These are phyloP conservation scores for Apodemia mormo DNA, from an alignment of 2,888 invertebrate species.

Conservation along the genomic window DNA sequence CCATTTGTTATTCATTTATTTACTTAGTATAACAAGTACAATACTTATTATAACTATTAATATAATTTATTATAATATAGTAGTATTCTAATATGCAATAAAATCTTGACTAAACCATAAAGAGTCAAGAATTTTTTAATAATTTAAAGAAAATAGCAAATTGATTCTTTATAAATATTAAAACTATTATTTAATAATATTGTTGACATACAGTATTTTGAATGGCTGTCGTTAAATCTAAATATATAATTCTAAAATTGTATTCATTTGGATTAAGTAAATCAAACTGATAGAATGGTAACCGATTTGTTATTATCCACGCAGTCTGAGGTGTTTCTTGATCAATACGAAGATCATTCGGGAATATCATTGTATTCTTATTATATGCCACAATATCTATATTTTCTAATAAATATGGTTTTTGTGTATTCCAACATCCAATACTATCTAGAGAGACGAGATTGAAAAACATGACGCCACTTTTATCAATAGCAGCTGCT, in stretches of 20 bases:
- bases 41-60: no score
- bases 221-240: slow-evolving; percentile 83
- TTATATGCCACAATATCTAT: slow-evolving; percentile 84
- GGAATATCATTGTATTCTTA: slow-evolving; percentile 86
- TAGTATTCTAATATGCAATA: no score
- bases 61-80: no score
- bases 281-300: slow-evolving; percentile 89
- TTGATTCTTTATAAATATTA: not conserved
- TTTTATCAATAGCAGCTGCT: slow-evolving; percentile 87
- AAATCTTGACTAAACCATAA: no score
- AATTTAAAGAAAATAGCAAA: no score
- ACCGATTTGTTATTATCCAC: slow-evolving; percentile 89
- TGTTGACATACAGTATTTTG: slow-evolving; percentile 84
- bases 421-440: slow-evolving; percentile 92
- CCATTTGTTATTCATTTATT: no score
- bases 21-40: no score
- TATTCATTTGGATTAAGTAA: slow-evolving; percentile 84
- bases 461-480: slow-evolving; percentile 91
- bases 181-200: not conserved
- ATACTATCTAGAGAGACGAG: slow-evolving; percentile 89
- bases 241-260: slow-evolving; percentile 88
- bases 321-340: slow-evolving; percentile 85
- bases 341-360: slow-evolving; percentile 91
- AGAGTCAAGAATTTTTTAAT: no score
- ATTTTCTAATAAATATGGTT: slow-evolving; percentile 85